Conservation (phyloP, 2,113 vertebrate genomes). For the Anser cygnoides region DNA sequence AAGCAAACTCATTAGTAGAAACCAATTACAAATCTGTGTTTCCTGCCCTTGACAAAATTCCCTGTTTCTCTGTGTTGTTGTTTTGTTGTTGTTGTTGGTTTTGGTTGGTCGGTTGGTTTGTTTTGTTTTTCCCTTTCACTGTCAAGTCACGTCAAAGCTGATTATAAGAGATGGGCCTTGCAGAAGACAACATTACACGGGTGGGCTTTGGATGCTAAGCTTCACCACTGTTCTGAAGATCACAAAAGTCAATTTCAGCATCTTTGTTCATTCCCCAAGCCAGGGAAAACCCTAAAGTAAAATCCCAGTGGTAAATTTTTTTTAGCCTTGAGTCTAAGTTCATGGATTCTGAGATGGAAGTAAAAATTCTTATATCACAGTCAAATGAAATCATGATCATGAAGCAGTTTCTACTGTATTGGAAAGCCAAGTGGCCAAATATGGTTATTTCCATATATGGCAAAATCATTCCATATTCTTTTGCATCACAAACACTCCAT, state of each 20-base stretch:
- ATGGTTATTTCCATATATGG: not conserved
- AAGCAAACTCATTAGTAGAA: constrained; percentile 25
- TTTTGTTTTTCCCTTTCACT: not conserved
- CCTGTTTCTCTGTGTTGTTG: not conserved
- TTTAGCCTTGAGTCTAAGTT: not conserved
- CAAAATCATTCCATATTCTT: not conserved
- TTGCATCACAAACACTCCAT: not conserved
- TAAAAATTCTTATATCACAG: not conserved
- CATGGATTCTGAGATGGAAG: not conserved
- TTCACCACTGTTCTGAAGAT: constrained; percentile 8
- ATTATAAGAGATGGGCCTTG: not conserved
- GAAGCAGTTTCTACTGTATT: not conserved
- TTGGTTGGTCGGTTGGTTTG: not conserved
- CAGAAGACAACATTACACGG: not conserved
- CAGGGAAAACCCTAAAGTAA: not conserved
- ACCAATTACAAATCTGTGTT: constrained; percentile 7
- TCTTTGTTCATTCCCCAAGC: not conserved
- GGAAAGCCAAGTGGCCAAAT: not conserved
- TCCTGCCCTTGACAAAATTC: constrained; percentile 2
- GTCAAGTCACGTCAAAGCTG: not conserved
- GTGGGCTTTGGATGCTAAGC: not conserved
- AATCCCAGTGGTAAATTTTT: not conserved
- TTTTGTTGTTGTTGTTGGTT: not conserved
- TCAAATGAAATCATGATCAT: not conserved
- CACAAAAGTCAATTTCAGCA: not conserved